Evolutionary conservation across 2,888 invertebrate genomes (phyloP).

Genomic region (Cephus sareptanus): DNA sequence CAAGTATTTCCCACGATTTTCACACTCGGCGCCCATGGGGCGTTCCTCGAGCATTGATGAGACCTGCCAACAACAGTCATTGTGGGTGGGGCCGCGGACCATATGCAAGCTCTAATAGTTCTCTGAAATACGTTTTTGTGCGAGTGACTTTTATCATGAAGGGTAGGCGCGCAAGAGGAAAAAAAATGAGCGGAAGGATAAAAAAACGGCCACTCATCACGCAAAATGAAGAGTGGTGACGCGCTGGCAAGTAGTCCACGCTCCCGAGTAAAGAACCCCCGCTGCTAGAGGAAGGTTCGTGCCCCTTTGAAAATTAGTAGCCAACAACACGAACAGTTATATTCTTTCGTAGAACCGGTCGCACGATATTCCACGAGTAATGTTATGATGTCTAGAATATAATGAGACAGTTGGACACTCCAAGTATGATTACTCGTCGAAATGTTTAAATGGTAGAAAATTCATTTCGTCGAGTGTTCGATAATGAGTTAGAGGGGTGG

Average conservation of each 20-base stretch:
- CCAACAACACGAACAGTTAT: too few relatives aligned
- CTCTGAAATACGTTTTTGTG: conserved; percentile 2
- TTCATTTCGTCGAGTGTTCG: conserved; percentile 9
- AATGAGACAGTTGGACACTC: too few relatives aligned
- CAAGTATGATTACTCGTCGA: neutral
- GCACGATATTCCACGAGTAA: too few relatives aligned
- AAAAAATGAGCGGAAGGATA: neutral
- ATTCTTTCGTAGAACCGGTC: too few relatives aligned
- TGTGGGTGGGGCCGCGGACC: neutral
- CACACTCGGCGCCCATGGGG: neutral
- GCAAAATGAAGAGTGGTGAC: conserved; percentile 19
- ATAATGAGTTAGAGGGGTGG: conserved; percentile 10
- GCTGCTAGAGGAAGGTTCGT: neutral
- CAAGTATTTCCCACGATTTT: neutral
- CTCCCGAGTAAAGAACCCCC: neutral
- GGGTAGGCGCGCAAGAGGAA: neutral
- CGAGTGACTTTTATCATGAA: conserved; percentile 6
- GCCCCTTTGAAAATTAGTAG: neutral
- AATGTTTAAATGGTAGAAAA: conserved; percentile 14
- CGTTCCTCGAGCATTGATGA: neutral
- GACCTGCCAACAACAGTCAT: conserved; percentile 5
- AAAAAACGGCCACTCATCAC: conserved; percentile 18
- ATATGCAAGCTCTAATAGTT: conserved; percentile 12
- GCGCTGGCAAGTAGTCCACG: conserved; percentile 13
- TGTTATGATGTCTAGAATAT: too few relatives aligned